Evolutionary conservation across 1,140 invertebrate genomes (phyloP), one percentile per base, ranked within the genome.

Genomic region (Ips nitidus): DNA sequence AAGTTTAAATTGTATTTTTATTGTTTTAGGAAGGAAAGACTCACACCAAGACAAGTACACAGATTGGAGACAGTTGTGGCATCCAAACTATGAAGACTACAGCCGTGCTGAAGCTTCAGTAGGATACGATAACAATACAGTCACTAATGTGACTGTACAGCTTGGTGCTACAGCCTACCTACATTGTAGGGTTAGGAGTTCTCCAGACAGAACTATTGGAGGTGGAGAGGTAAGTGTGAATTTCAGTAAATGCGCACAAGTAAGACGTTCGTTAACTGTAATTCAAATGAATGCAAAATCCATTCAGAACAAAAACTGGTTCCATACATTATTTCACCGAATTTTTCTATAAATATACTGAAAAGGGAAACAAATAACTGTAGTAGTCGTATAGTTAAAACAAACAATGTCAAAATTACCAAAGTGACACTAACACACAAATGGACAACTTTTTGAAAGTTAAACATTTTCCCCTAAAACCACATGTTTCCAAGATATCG

Each of bases 131-230:
- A 90, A 91, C 80, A 89, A 89, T 73, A 90, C 88, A 8, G 84
- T 88, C 43, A 86, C 85, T 7, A 90, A 90, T 79, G 85, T 90
- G 8, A 91, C 89, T 1, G 88, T 89, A 3, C 89, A 90, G 75
- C 78, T 91, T 43, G 89, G 89, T 4, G 88, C 86, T 37, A 88
- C 88, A 3, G 89, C 89, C 8, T 91, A 89, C 77, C 82, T 91
- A 36, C 87, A 90, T 76, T 91, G 90, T 79, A 84, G 86, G 77
- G 88, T 90, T 69, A 84, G 88, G 66, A 88, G 88, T 80, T 85
- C 85, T 4, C 88, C 89, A 76, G 75, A 77, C 64, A 73, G 79
- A 52, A 75, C 79, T 42, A 59, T 80, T 40, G 75, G 75, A 40
- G 79, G 77, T 66, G 74, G 78, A 56, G 79, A 80, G 74, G 79